Evolutionary conservation across 37 sponge, comb jelly and placozoan species (phyloP), one percentile per base, ranked within the genome.

Genomic region (Theonella swinhoei): DNA sequence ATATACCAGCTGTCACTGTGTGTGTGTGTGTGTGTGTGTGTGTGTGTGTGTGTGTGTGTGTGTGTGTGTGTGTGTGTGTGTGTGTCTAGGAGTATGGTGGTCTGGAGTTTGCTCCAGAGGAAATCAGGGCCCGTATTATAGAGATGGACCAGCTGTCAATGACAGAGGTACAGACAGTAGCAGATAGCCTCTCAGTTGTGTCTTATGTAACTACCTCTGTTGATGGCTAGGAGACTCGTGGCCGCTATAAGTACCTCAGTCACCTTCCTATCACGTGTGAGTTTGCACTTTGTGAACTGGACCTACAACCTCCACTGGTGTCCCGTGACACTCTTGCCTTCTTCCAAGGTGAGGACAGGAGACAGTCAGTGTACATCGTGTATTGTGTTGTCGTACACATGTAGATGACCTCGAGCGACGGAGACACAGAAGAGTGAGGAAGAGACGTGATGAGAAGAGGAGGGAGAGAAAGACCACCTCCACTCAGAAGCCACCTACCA

Each of bases 191-290:
- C 54, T 17, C 54, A 17, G 14, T 47, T 17, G 7, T 47, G 14
- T 47, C 54, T 47, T 47, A 47, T 47, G 54, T 47, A 47, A 47
- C 54, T 47, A 7, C 14, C 54, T 47, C 54, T 14, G 8, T 2
- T 30, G 4, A 25, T 64, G 5, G 1, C 22, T 84, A 94, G 89
- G 94, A 88, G 28, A 37, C 68, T 33, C 85, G 97, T 4, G 60
- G 78, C 22, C 76, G 90, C 9, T 91, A 88, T 60, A 70, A 92
- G 1, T 94, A 85, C 71, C 89, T 96, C 41, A 88, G 87, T 34
- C 97, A 96, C 64, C 83, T 96, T 19, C 94, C 97, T 19, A 84
- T 96, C 7, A 91, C 92, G 0, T 91, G 92, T 82, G 83, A 91
- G 74, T 83, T 96, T 60, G 84, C 37, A 0, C 73, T 96, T 70